A percentile compares a stretch with the other conserved stretches of the same genome.
Conservation (phyloP, 2,113 vertebrate species). For the Cyanoliseus patagonus region DNA sequence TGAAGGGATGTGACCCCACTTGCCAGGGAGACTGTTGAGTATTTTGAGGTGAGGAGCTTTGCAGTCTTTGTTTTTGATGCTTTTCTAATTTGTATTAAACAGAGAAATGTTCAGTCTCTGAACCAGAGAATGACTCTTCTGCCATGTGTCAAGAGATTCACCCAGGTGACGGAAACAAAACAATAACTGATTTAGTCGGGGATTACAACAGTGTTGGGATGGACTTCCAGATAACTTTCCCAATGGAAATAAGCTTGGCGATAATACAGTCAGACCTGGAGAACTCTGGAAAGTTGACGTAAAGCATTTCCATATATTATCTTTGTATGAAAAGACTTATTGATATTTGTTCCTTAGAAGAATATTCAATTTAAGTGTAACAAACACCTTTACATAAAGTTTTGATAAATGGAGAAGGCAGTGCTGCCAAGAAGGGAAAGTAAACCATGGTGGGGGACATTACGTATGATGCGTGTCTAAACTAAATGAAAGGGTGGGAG, state of each 20-base stretch:
- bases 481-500: background rate
- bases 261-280: background rate
- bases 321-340: background rate
- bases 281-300: background rate
- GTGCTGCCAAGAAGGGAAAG: background rate
- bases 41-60: background rate
- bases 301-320: background rate
- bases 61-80: background rate
- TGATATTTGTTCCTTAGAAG: background rate
- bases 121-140: background rate
- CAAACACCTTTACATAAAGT: background rate
- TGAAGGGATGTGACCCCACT: background rate
- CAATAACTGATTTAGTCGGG: background rate
- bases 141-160: background rate
- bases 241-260: background rate
- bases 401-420: background rate
- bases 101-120: background rate
- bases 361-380: background rate
- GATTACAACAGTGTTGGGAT: background rate
- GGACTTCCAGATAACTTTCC: background rate
- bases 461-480: background rate
- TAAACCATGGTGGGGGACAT: background rate
- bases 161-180: background rate
- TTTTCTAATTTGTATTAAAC: background rate
- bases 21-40: background rate